Evolutionary conservation across 1,140 invertebrate genomes (phyloP), one percentile per base, ranked within the genome.

Genomic region (Philotrypesis tridentata): DNA sequence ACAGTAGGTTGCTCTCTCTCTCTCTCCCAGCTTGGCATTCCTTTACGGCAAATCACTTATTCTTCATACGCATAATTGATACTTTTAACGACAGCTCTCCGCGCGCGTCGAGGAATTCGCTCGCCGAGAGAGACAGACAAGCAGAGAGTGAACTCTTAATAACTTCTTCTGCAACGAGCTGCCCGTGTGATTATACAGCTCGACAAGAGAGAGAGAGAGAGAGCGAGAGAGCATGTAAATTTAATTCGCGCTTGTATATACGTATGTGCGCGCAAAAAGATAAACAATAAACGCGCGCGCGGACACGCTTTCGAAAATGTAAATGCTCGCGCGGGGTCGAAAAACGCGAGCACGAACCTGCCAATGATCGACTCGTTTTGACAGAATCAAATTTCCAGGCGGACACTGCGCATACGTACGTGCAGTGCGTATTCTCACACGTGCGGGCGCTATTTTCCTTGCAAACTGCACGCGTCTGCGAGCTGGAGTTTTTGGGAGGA

Each of bases 31-130:
- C 12, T 12, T n/a, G 2, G 71, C 71, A 77, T 77, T 77, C 61
- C 37, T 65, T 23, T 11, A 43, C 29, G n/a, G 29, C 60, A 76
- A 65, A 65, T 76, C 60, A 67, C 75, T 65, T 77, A 65, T 43
- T 25, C 61, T 65, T 17, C 40, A 61, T 31, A 31, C 43, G 61
- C 61, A 77, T 40, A 77, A 65, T 65, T 77, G 61, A 77, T 77
- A 77, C 23, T 43, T 40, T 43, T 67, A 77, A 77, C 67, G 29
- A 75, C 33, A 75, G 27, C 31, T 63, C 17, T 23, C 48, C 5
- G n/a, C n/a, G 2, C 43, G 25, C 23, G n/a, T n/a, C n/a, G 40
- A 73, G 21, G 14, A 37, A 12, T 55, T 55, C 5, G 48, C 31
- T n/a, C 5, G 29, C n/a, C n/a, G n/a, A n/a, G n/a, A n/a, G n/a